Evolutionary conservation across 2,797 vertebrate genomes (phyloP).

Genomic region (Prionace glauca): DNA sequence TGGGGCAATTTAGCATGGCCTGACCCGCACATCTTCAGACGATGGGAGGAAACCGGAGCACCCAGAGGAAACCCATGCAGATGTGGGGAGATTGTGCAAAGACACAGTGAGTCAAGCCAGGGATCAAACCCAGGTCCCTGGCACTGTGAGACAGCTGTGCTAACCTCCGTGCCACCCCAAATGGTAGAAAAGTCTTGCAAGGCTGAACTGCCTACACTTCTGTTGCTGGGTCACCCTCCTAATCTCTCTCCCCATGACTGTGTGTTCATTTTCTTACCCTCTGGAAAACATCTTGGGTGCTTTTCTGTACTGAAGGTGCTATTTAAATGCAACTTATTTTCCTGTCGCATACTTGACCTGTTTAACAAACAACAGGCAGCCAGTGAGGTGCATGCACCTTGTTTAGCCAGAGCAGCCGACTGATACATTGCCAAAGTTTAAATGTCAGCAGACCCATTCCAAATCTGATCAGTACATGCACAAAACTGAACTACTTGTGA

Average conservation of each 20-base stretch:
- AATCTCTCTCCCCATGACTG: not conserved
- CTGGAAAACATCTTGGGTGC: not conserved
- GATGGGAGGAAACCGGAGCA: no score
- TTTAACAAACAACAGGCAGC: not conserved
- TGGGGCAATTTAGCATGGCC: not conserved
- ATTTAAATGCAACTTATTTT: not conserved
- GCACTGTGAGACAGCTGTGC: no score
- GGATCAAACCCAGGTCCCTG: no score
- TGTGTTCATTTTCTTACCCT: not conserved
- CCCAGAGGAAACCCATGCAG: no score
- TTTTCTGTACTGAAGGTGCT: not conserved
- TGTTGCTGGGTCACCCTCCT: not conserved
- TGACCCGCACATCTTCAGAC: no score
- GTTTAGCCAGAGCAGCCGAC: not conserved
- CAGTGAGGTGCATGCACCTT: not conserved
- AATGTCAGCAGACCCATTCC: not conserved
- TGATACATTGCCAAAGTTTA: not conserved
- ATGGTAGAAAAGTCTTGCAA: not conserved
- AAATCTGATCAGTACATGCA: not conserved
- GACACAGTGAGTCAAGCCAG: no score
- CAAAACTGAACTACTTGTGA: not conserved
- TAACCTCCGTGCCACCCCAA: no score
- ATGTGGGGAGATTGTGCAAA: no score
- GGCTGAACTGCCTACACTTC: not conserved
- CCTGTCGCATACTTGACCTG: not conserved